Evolutionary conservation across 1,140 invertebrate species (phyloP).

Genomic region (Ceratina calcarata): DNA sequence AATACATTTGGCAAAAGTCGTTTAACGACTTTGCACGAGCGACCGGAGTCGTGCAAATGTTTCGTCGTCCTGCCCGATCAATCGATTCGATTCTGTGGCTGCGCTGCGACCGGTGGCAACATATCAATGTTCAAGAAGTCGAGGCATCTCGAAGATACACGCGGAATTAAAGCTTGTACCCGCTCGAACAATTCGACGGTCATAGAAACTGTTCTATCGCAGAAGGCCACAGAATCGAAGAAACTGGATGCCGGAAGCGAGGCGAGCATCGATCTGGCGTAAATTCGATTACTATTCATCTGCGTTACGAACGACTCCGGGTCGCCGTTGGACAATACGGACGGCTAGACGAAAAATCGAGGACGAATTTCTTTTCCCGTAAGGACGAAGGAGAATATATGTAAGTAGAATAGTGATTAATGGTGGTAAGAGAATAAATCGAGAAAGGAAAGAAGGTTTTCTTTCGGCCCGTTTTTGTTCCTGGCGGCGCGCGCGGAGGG

Average conservation of each 20-base stretch:
- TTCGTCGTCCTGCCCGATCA: too few species aligned
- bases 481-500: conserved; percentile 57
- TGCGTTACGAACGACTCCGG: conserved; percentile 11
- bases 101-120: too few species aligned
- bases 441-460: conserved; percentile 53
- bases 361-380: conserved; percentile 57
- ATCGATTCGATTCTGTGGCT: too few species aligned
- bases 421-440: conserved; percentile 40
- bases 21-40: conserved; percentile 49
- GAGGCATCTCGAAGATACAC: too few species aligned
- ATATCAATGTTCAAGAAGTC: too few species aligned
- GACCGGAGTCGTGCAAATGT: conserved; percentile 17
- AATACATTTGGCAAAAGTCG: conserved; percentile 58
- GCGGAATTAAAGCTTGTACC: too few species aligned
- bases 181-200: too few species aligned
- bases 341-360: conserved; percentile 63
- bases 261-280: background rate
- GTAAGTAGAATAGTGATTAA: conserved; percentile 25
- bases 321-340: conserved; percentile 59
- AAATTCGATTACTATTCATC: background rate
- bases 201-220: too few species aligned
- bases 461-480: conserved; percentile 35
- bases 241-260: background rate
- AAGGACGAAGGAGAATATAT: conserved; percentile 41
- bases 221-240: too few species aligned